Evolutionary conservation across 2,797 vertebrate species (phyloP), one percentile per base, ranked within the genome.

Genomic region (Scolopax rusticola): DNA sequence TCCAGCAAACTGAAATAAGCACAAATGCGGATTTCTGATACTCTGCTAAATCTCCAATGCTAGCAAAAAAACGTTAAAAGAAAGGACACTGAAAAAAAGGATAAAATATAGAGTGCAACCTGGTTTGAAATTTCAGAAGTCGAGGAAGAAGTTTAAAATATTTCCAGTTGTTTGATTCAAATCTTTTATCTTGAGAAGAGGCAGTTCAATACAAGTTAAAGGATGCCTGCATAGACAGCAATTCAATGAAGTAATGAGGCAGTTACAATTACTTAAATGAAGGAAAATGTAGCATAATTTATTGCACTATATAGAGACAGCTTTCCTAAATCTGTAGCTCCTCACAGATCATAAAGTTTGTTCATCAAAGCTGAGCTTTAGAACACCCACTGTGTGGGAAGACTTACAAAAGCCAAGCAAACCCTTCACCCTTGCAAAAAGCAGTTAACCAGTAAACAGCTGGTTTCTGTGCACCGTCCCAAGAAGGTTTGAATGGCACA

Each of bases 291-390:
- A 85, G 25, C 24, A n/a, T 51, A 33, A 51, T 77, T 73, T 70
- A 56, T 9, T 67, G 36, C 27, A 36, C 40, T 25, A 6, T 17
- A 25, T 6, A 41, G 71, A 51, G 19, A 56, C 15, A 59, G 30
- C 47, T 73, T 70, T 75, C 48, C 57, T 69, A 65, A 77, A 38
- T n/a, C 41, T 51, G 16, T 76, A 84, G 54, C 36, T 78, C 25
- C 69, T 81, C 53, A 33, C 43, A 64, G 36, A 30, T 33, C 48
- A 54, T 0, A 36, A n/a, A 36, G 21, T 13, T 86, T 3, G 0
- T 64, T 59, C 19, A 0, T 70, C 65, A 36, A 43, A 89, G 69
- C 75, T 77, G 38, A 75, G 36, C 65, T 83, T 17, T 8, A 75
- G 23, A 43, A 47, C 17, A 63, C 8, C 18, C 20, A 3, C 43